Percentiles rank a stretch among this genome's conserved stretches.
phyloP scores from a whole-genome alignment of 2,888 invertebrate genomes.

The Lordiphosa andalusiaca region DNA sequence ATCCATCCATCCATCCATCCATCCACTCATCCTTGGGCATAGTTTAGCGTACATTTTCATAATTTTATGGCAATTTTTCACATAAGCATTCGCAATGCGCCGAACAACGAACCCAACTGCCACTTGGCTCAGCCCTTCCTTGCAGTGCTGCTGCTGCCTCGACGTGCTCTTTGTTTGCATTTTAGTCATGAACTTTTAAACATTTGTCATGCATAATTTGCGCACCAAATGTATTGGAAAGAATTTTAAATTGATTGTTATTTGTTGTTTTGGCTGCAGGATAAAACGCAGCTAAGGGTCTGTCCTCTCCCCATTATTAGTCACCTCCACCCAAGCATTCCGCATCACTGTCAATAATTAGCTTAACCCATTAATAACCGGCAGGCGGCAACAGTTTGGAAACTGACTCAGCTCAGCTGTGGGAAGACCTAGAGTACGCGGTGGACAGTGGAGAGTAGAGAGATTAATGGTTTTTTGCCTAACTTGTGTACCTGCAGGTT shows the following conservation, averaged over 20 bases:
- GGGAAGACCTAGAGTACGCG: slow-evolving; percentile 1
- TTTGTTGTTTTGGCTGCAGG: slow-evolving; percentile 45
- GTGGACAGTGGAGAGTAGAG: slow-evolving; percentile 3
- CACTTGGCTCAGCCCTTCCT: slow-evolving; percentile 2
- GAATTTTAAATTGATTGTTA: slow-evolving; percentile 76
- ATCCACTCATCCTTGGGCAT: slow-evolving; percentile 26
- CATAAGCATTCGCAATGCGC: slow-evolving; percentile 51
- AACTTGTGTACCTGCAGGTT: slow-evolving; percentile 45
- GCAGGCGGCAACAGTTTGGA: slow-evolving; percentile 22
- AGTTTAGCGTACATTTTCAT: slow-evolving; percentile 62
- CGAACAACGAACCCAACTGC: slow-evolving; percentile 9
- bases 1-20: neutral
- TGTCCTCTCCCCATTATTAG: too few relatives aligned
- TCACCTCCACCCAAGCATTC: slow-evolving; percentile 3
- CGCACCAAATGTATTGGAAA: slow-evolving; percentile 75
- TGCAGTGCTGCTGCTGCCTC: neutral
- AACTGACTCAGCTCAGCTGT: slow-evolving; percentile 60
- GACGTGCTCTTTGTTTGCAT: slow-evolving; percentile 55
- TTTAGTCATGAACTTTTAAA: slow-evolving; percentile 73
- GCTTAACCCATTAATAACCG: slow-evolving; percentile 71
- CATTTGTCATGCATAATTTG: slow-evolving; percentile 77
- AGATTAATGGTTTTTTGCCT: slow-evolving; percentile 60
- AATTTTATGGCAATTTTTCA: slow-evolving; percentile 72
- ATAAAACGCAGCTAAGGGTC: slow-evolving; percentile 3
- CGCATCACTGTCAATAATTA: slow-evolving; percentile 66